Evolutionary conservation across 2,113 vertebrate species (phyloP), one percentile per base, ranked within the genome.

Genomic region (Leptobrachium leishanense): DNA sequence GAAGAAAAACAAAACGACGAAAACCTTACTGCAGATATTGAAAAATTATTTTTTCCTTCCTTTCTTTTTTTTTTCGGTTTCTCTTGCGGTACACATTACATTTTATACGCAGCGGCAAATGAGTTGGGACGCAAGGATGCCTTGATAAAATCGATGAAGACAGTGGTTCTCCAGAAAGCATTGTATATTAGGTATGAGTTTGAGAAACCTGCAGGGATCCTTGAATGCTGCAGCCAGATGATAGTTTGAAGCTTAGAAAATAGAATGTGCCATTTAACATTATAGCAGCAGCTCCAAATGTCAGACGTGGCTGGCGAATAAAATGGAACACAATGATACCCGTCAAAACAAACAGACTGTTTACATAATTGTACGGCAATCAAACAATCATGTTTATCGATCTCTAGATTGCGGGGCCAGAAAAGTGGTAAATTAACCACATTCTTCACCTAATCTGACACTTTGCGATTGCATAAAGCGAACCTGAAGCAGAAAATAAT

Each of bases 351-450:
- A 69, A 46, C 68, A 69, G 43, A 69, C 42, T 43, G 43, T 69
- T 44, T 42, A 69, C 68, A 46, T 69, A 44, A 69, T 50, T 69
- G 12, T 46, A n/a, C 11, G 44, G 68, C n/a, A 41, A 69, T 69
- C 15, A 69, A 69, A 69, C 68, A 69, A 69, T 69, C 43, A 41
- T 46, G 68, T 44, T 64, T 50, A 69, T 44, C 31, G 68, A 69
- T 69, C 43, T 44, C 43, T 15, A 46, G 5, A 44, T 20, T 50
- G 5, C 10, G 44, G 46, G 20, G 39, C 62, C 62, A 64, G 2
- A 9, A 20, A n/a, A 7, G 5, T 59, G 6, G 5, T 59, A 59
- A 64, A 64, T 64, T 64, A 64, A 5, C 13, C 3, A 59, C 62
- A 64, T 64, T 39, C 62, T 31, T 64, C 3, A 64, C 62, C 6